These are phyloP conservation scores for Endotricha flammealis DNA, from an alignment of 2,888 invertebrate species.

Conservation along the genomic window DNA sequence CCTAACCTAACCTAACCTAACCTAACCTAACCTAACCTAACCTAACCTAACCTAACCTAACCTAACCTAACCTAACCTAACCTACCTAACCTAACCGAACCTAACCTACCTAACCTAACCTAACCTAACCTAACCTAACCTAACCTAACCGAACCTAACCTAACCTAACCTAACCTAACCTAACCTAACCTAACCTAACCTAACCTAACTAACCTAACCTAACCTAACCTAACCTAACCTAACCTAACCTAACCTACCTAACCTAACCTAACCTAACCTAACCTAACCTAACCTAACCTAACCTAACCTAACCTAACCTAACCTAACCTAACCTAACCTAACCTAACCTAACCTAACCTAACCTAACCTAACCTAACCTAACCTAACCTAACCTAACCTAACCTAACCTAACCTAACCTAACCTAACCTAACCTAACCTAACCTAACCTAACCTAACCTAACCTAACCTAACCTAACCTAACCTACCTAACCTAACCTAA, in stretches of 20 bases:
- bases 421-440: slow-evolving; percentile 22
- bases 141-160: too few relatives aligned
- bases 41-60: slow-evolving; percentile 16
- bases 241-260: too few relatives aligned
- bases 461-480: too few relatives aligned
- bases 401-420: slow-evolving; percentile 22
- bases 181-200: slow-evolving; percentile 23
- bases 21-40: slow-evolving; percentile 18
- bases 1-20: slow-evolving; percentile 17
- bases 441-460: slow-evolving; percentile 23
- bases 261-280: slow-evolving; percentile 22
- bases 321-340: slow-evolving; percentile 20
- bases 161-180: slow-evolving; percentile 23
- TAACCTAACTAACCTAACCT: too few relatives aligned
- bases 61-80: too few relatives aligned
- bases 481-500: slow-evolving; percentile 21
- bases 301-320: slow-evolving; percentile 24
- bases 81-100: slow-evolving; percentile 17
- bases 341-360: slow-evolving; percentile 20
- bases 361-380: slow-evolving; percentile 19
- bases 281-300: slow-evolving; percentile 23
- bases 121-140: too few relatives aligned
- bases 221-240: slow-evolving; percentile 21
- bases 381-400: slow-evolving; percentile 20
- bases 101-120: slow-evolving; percentile 21